Evolutionary conservation across 2,113 vertebrate species (phyloP), one percentile per base, ranked within the genome.

Genomic region (Marmota flaviventris): DNA sequence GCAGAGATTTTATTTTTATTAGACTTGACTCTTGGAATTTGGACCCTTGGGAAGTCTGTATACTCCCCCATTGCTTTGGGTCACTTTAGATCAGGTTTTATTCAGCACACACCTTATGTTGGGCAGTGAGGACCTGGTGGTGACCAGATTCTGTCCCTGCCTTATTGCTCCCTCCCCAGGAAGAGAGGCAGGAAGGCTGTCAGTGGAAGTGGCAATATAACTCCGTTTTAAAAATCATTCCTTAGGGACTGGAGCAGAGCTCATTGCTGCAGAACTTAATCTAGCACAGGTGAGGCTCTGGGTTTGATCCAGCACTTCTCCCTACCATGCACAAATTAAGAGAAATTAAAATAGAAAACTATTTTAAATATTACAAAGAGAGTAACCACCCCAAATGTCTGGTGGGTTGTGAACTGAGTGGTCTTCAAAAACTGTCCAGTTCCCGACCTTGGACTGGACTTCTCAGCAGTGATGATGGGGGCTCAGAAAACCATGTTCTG

Each of bases 401-500:
- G 32, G 34, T 53, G 53, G 89, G n/a, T 58, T 72, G 56, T 34
- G 76, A 94, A 12, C 39, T 24, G 34, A 53, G 58, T 29, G 34
- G 27, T 45, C 51, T 92, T 95, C 69, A 58, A 4, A 85, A 81
- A 18, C 8, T 34, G 18, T 53, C 90, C 51, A 3, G 12, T 94
- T 97, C 34, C 32, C 63, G 67, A 37, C 97, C 61, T 32, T 16
- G 45, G n/a, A 29, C 37, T 85, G 14, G 12, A 58, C 56, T 82
- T 79, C 93, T 93, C 95, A 70, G 20, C 78, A 37, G 32, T 53
- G 69, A 11, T 0, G 48, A 39, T 73, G 76, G 78, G 93, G 83
- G 63, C 18, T 69, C 53, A 16, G 94, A 91, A 92, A 92, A 70
- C 84, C 81, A 79, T n/a, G 2, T 73, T 51, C 90, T 92, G 89